These are phyloP conservation scores for Chrysopa pallens DNA, from an alignment of 1,140 invertebrate species.

Conservation along the genomic window DNA sequence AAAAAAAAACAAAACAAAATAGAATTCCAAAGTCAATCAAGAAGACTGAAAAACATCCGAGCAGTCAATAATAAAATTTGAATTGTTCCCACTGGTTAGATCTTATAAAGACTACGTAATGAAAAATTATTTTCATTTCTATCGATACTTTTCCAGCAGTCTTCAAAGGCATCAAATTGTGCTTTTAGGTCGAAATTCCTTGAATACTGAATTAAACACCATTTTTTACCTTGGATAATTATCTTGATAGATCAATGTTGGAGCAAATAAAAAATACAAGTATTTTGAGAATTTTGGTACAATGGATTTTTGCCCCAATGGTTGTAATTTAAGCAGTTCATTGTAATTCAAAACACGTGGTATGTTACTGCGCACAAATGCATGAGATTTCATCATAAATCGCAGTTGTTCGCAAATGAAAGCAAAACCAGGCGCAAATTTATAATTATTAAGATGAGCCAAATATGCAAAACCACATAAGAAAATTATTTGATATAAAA, in stretches of 20 bases:
- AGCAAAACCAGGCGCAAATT: constrained; percentile 1
- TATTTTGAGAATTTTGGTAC: constrained; percentile 57
- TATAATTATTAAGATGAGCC: not conserved
- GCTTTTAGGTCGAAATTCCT: too few species aligned
- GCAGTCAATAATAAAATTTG: too few species aligned
- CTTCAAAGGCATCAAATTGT: too few species aligned
- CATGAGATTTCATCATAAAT: constrained; percentile 71
- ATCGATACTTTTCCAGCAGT: too few species aligned
- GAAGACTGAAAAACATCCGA: too few species aligned
- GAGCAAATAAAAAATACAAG: constrained; percentile 74
- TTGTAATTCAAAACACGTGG: constrained; percentile 23
- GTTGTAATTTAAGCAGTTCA: constrained; percentile 17
- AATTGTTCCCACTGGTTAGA: too few species aligned
- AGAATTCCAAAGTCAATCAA: too few species aligned
- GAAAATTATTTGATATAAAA: not conserved
- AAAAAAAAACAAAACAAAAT: too few species aligned
- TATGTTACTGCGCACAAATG: constrained; percentile 54
- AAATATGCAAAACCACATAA: not conserved
- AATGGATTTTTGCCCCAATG: constrained; percentile 13
- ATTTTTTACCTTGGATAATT: constrained; percentile 58
- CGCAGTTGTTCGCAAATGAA: constrained; percentile 21
- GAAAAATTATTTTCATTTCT: too few species aligned
- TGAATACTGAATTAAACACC: too few species aligned
- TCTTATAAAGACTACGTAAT: too few species aligned
- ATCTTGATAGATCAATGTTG: constrained; percentile 72